Conservation (phyloP, 2,888 invertebrate genomes). For the Mesorhabditis belari region DNA sequence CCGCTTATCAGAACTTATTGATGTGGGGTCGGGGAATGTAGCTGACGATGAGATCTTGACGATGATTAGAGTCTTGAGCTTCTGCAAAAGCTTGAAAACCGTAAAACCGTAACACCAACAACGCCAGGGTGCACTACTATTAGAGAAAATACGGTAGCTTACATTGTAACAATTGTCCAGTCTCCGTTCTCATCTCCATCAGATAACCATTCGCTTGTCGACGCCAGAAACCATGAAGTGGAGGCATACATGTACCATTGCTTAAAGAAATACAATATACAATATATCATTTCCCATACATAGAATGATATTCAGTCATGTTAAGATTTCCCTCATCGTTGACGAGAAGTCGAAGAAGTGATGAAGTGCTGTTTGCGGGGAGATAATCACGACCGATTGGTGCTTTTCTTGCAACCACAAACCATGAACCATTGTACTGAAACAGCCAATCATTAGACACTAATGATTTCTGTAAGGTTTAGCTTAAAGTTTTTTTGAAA, state of each 20-base stretch:
- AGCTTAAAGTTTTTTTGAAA: no score
- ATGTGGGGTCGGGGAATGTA: no score
- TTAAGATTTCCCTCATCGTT: slow-evolving; percentile 10
- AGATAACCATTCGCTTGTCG: slow-evolving; percentile 19
- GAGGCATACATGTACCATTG: slow-evolving; percentile 17
- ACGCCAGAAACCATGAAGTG: slow-evolving; percentile 18
- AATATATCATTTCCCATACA: slow-evolving; percentile 8
- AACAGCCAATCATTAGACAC: no score
- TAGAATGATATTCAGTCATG: slow-evolving; percentile 28
- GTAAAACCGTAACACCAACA: neutral
- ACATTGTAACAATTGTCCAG: slow-evolving; percentile 6
- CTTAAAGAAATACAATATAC: slow-evolving; percentile 9
- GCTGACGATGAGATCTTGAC: no score
- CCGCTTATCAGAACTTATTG: no score
- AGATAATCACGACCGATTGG: slow-evolving; percentile 17
- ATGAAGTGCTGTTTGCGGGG: slow-evolving; percentile 23
- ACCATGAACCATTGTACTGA: slow-evolving; percentile 39
- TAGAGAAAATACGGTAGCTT: no score
- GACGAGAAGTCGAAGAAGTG: slow-evolving; percentile 19
- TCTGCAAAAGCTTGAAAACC: no score
- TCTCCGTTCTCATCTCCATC: slow-evolving; percentile 13
- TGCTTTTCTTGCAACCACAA: slow-evolving; percentile 29
- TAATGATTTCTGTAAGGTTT: no score
- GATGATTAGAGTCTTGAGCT: no score
- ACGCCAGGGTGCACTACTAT: neutral